Evolutionary conservation across 2,797 vertebrate genomes (phyloP), one percentile per base, ranked within the genome.

Genomic region (Hemibagrus guttatus): DNA sequence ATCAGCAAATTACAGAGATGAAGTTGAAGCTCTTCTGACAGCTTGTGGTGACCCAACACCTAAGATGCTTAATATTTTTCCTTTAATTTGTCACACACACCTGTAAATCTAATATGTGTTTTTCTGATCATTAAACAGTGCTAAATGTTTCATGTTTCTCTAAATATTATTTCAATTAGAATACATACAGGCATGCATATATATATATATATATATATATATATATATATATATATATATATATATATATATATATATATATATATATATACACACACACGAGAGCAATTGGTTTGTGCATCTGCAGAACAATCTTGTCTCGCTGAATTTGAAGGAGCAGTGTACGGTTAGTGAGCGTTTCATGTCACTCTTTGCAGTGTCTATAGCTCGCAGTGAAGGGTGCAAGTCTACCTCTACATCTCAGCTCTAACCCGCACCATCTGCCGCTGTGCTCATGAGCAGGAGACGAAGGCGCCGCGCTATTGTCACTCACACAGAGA

Each of bases 361-460:
- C 19, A 80, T 72, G 78, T 46, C 76, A 81, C 7, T 59, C 49
- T 71, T 71, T 31, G 39, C 28, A 68, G 64, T 83, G n/a, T 14
- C 58, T 69, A 23, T 6, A 58, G 42, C 61, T 85, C 61, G 13
- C 71, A 76, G 26, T 85, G 82, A 54, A 31, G 66, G 35, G 54
- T 58, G 58, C 52, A 61, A 31, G 71, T 80, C 26, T 85, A 52
- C 39, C 54, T 71, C 42, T 16, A 79, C 72, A 68, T 84, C 66
- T 28, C 85, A 61, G 58, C 74, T 83, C 16, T 26, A 80, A 61
- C 63, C 85, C 83, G 61, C 86, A 75, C 86, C 86, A 87, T 87
- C 83, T 87, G 86, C 83, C 83, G 58, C 83, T 80, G 72, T 80
- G 84, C 63, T 69, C 59, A 78, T 42, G 39, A 64, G 59, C 84